Base-by-base conservation (phyloP, 2,888 invertebrate species). In the Bombyx huttoni region DNA sequence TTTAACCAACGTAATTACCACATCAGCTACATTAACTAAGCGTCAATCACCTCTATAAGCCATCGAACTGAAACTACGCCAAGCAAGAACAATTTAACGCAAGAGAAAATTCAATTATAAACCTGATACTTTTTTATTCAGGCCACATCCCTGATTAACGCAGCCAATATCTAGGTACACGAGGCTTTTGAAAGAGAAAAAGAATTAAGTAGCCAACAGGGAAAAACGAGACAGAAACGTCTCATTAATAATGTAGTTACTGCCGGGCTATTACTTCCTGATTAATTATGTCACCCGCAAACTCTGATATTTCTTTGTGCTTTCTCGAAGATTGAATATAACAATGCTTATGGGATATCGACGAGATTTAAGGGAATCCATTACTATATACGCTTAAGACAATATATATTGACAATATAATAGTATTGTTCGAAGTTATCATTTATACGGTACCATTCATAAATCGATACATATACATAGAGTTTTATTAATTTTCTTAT, bases 261-360 rank as follows among this genome's bases (percentile, higher is more conserved):
- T 62, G 56, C 58, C 61, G 52, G 55, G 56, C 65, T 64, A 65
- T 70, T 73, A 62, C 60, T 61, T 60, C 58, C 60, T 66, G 64
- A 74, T 72, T 70, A 73, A 73, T 70, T 67, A 65, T 67, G 70
- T 72, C 68, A 62, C 60, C 56, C 58, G 56, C 65, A 65, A 64
- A 62, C 59, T 59, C 59, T 59, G 55, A 61, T 64, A 56, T 60
- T 60, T 50, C 47, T 46, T 48, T 53, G 33, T 33, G 51, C 52
- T 40, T 50, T 53, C 47, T 35, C 48, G 46, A 50, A 50, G 51
- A 40, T 51, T 51, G 47, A 51, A 51, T 13, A 14, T 9, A 24
- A 8, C 7, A n/a, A 12, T 35, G 34, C 7, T 40, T 40, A 40
- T 40, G 40, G 8, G 40, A 40, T 40, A 40, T 40, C 40, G 40